Evolutionary conservation across 2,113 vertebrate species (phyloP), one percentile per base, ranked within the genome.

Genomic region (Syngnathus typhle): DNA sequence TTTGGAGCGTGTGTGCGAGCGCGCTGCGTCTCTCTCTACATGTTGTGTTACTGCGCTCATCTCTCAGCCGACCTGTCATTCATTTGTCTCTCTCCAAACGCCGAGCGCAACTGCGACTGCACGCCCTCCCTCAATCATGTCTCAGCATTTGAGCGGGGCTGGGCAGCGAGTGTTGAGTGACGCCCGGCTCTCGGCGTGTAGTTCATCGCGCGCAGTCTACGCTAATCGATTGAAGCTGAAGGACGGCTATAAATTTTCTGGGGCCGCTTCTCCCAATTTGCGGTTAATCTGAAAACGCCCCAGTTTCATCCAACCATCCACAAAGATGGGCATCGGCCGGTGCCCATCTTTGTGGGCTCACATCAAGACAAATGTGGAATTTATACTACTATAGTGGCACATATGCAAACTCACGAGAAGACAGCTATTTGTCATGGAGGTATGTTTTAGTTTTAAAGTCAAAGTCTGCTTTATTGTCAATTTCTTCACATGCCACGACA

Each of bases 231-330:
- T 54, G 52, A 60, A 76, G 82, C 88, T 90, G 89, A 81, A 73
- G 83, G 74, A 79, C 63, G 54, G 67, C 73, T 86, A 89, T 89
- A 90, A 88, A 79, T 69, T 74, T 55, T 32, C 70, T 72, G 76
- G 78, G 11, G 18, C 80, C 76, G 80, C 67, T 36, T 47, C 62
- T 76, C 38, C 75, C 74, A 83, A 85, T 83, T 84, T 80, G 76
- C 78, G 69, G 65, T 77, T 85, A 85, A 85, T 87, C 85, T 81
- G 69, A 49, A 56, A 75, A 52, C 78, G 72, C 68, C 75, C 73
- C 41, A 76, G 78, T 84, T 72, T 27, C 27, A 27, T 27, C 27
- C 27, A 27, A 27, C 27, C 27, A 27, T 27, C 27, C 27, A 27
- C 27, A 1, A 27, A 27, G 27, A 27, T 27, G 27, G 27, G 27